phyloP scores from a whole-genome alignment of 2,113 vertebrate genomes.

The Tiliqua scincoides region DNA sequence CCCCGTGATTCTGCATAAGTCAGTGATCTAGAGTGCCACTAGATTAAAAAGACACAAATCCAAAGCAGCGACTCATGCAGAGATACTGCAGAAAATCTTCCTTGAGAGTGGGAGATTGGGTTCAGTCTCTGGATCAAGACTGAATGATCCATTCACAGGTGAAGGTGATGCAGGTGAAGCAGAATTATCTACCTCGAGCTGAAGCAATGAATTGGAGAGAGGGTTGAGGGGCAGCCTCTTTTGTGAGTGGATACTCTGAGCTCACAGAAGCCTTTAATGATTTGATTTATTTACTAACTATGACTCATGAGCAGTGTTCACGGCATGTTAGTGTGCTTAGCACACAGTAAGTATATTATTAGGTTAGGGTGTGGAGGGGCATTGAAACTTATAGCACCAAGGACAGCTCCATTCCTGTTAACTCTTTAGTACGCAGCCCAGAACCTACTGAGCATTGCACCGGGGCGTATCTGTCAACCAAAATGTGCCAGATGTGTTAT shows the following conservation, averaged over 20 bases:
- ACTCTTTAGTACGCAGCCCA: slow-evolving; percentile 19
- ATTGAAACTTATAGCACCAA: slow-evolving; percentile 63
- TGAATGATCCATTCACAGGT: background rate
- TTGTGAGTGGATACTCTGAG: background rate
- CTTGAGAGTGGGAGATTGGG: background rate
- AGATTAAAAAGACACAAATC: background rate
- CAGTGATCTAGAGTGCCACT: no score
- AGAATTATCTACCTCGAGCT: background rate
- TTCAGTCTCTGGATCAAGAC: background rate
- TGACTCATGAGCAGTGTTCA: no score
- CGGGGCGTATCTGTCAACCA: background rate
- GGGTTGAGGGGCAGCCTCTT: no score
- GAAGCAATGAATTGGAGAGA: no score
- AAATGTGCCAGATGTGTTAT: background rate
- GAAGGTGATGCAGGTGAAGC: background rate
- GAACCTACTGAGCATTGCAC: background rate
- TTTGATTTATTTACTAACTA: no score
- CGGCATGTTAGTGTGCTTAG: background rate
- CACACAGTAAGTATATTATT: background rate
- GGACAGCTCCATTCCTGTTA: slow-evolving; percentile 63
- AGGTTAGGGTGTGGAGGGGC: background rate
- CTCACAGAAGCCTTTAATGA: background rate
- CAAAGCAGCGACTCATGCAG: background rate
- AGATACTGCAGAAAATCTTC: background rate
- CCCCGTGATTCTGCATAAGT: background rate